phyloP scores from a whole-genome alignment of 2,113 vertebrate genomes.

The Cettia cetti region DNA sequence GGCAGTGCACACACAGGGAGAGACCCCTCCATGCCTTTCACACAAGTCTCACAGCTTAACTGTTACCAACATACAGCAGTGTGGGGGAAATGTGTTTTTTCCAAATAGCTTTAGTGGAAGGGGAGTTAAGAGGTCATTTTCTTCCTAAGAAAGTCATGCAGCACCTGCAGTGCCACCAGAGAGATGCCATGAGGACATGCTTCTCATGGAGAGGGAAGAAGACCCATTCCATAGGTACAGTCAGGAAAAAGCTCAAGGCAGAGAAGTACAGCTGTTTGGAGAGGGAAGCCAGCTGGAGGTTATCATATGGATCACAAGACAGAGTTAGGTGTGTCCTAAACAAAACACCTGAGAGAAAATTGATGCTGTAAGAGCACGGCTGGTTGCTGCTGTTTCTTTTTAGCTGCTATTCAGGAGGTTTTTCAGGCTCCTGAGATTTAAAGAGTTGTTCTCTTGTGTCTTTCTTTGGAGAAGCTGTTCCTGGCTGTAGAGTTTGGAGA shows the following conservation, averaged over 20 bases:
- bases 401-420: not conserved
- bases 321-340: not conserved
- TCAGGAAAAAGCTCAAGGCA: not conserved
- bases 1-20: not conserved
- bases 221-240: not conserved
- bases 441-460: not conserved
- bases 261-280: not conserved
- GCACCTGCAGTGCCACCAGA: not conserved
- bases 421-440: not conserved
- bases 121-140: not conserved
- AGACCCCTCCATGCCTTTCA: not conserved
- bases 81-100: accelerated
- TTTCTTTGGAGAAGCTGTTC: not conserved
- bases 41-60: not conserved
- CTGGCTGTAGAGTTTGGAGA: not conserved
- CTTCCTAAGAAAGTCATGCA: not conserved
- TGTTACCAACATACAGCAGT: not conserved
- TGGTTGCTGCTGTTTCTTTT: not conserved
- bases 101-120: not conserved
- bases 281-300: not conserved
- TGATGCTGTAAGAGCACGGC: not conserved
- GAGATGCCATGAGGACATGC: not conserved
- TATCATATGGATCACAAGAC: not conserved
- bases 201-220: not conserved
- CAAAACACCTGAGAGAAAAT: not conserved